Percentiles rank a stretch among this genome's conserved stretches.
These are phyloP conservation scores for Helostoma temminkii DNA, from an alignment of 2,797 vertebrate species.

Conservation along the genomic window DNA sequence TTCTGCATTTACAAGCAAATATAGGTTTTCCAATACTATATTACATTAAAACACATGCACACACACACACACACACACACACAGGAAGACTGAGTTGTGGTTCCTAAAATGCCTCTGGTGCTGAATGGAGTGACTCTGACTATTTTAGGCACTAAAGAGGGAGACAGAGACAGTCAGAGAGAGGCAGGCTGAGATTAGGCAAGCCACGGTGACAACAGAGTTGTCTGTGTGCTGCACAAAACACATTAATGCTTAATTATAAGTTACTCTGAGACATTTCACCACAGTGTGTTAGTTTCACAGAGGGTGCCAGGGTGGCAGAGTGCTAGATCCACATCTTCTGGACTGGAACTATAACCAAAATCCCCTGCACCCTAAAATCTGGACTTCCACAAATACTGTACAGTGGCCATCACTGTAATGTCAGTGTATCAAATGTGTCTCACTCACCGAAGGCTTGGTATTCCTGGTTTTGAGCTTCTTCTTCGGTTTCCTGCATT, in stretches of 20 bases:
- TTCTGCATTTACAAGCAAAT: too few species aligned
- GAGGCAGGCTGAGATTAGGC: slow-evolving; percentile 23
- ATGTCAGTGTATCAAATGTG: too few species aligned
- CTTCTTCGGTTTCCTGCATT: slow-evolving; percentile 57
- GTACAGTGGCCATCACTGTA: too few species aligned
- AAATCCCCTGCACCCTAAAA: too few species aligned
- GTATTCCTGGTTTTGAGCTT: slow-evolving; percentile 29
- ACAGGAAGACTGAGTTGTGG: slow-evolving; percentile 47
- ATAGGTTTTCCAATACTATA: too few species aligned
- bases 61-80: slow-evolving; percentile 19
- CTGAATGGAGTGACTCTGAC: slow-evolving; percentile 54
- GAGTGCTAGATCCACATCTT: not conserved
- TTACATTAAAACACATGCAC: slow-evolving; percentile 5
- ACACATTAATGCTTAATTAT: not conserved
- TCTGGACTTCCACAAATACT: too few species aligned
- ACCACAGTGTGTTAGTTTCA: not conserved
- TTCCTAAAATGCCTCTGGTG: slow-evolving; percentile 50
- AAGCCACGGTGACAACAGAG: slow-evolving; percentile 22
- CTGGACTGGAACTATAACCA: too few species aligned
- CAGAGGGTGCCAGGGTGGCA: not conserved
- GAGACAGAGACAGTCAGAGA: slow-evolving; percentile 30
- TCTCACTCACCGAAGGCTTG: slow-evolving; percentile 54
- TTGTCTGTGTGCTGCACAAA: slow-evolving; percentile 14
- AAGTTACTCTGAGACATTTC: not conserved
- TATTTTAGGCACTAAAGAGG: slow-evolving; percentile 60